These are phyloP conservation scores for Glareola pratincola DNA, from an alignment of 2,113 vertebrate genomes.

Conservation along the genomic window DNA sequence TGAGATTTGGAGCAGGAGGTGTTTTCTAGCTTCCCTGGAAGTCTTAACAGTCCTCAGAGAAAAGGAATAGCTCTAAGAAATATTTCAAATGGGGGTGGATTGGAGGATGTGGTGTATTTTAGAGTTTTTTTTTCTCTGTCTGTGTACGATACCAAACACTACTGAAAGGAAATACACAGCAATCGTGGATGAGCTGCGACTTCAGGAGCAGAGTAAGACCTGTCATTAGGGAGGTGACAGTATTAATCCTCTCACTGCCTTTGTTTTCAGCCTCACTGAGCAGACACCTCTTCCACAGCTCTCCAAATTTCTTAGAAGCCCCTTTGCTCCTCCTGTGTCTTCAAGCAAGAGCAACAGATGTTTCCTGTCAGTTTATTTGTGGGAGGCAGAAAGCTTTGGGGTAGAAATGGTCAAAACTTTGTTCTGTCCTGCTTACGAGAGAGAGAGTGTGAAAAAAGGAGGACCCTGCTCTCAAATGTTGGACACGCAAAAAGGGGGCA, in stretches of 20 bases:
- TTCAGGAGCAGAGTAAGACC: neutral
- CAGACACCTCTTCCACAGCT: neutral
- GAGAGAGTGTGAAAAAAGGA: neutral
- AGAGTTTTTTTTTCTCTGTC: neutral
- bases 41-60: neutral
- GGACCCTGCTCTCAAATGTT: neutral
- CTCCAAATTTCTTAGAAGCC: neutral
- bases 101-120: neutral
- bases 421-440: neutral
- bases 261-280: neutral
- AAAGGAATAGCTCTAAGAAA: neutral
- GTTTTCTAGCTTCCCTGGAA: neutral
- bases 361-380: neutral
- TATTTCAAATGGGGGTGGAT: neutral
- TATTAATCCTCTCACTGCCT: neutral
- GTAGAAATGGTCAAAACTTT: neutral
- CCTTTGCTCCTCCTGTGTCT: neutral
- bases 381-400: neutral
- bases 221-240: neutral
- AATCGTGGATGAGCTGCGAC: neutral
- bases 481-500: rapidly evolving
- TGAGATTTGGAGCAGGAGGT: neutral
- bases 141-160: rapidly evolving
- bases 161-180: neutral
- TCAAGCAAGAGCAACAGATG: neutral